Conservation (phyloP, 2,113 vertebrate species). For the Triplophysa tibetana region DNA sequence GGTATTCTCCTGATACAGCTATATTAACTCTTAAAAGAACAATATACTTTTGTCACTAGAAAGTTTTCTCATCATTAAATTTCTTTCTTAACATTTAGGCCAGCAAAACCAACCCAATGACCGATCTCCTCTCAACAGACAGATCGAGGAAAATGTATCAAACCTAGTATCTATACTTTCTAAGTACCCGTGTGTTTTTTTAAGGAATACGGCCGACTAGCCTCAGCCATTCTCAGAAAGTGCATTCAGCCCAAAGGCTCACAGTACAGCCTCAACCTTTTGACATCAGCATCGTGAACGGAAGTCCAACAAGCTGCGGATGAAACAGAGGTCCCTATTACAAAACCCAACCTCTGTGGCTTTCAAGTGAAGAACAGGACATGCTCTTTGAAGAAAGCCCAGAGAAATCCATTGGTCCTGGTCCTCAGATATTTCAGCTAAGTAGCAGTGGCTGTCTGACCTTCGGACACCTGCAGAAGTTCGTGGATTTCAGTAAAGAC, state of each 20-base stretch:
- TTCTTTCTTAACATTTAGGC: not conserved
- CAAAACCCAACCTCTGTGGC: not conserved
- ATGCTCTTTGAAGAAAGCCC: conserved; percentile 33
- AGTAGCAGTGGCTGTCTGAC: conserved; percentile 27
- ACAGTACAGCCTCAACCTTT: not conserved
- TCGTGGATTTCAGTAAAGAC: not conserved
- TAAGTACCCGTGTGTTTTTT: not conserved
- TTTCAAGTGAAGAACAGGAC: conserved; percentile 30
- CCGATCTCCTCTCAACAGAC: not conserved
- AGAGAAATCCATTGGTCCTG: conserved; percentile 21
- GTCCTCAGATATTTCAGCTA: conserved; percentile 35
- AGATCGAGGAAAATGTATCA: not conserved
- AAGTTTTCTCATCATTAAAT: not conserved
- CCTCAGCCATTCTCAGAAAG: not conserved
- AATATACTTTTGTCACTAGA: too few species aligned
- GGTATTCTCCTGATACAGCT: too few species aligned
- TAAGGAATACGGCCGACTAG: not conserved
- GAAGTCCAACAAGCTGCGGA: conserved; percentile 16
- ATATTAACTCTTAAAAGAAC: too few species aligned
- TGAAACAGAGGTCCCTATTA: conserved; percentile 12
- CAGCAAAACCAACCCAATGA: not conserved
- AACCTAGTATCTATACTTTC: not conserved
- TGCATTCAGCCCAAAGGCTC: not conserved
- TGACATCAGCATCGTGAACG: conserved; percentile 21
- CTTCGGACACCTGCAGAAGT: conserved; percentile 22